phyloP scores from a whole-genome alignment of 2,888 invertebrate genomes.

The Leptinotarsa haldemani region DNA sequence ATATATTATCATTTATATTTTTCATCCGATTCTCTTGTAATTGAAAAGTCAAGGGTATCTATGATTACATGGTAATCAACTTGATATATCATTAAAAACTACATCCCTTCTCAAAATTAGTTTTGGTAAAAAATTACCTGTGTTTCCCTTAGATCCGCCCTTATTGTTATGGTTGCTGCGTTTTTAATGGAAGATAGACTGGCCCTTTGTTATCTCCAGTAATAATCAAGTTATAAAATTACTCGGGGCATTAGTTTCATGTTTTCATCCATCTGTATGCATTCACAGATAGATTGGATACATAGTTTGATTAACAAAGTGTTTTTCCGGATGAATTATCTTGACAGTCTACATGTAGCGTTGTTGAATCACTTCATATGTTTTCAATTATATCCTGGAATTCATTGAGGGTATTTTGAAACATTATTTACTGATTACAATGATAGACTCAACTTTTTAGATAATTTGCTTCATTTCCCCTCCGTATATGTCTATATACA shows the following conservation, averaged over 20 bases:
- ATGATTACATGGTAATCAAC: conserved; percentile 10
- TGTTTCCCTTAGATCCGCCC: conserved; percentile 12
- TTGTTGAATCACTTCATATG: too few relatives aligned
- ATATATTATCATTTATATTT: conserved; percentile 1
- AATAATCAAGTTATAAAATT: background rate
- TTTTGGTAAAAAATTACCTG: conserved; percentile 17
- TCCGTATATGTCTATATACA: too few relatives aligned
- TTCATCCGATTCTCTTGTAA: background rate
- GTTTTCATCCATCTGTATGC: background rate
- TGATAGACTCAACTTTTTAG: too few relatives aligned
- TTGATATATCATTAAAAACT: conserved; percentile 3
- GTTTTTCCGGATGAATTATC: too few relatives aligned
- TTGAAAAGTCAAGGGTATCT: conserved; percentile 9
- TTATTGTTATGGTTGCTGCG: conserved; percentile 10
- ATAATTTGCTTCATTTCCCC: too few relatives aligned
- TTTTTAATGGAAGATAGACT: conserved; percentile 1
- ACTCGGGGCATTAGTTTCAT: background rate
- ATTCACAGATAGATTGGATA: conserved; percentile 10
- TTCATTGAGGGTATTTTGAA: too few relatives aligned
- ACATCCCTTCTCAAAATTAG: conserved; percentile 2
- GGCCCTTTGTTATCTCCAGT: background rate
- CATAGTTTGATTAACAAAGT: too few relatives aligned
- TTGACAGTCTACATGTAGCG: too few relatives aligned
- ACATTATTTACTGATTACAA: too few relatives aligned
- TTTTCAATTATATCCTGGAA: too few relatives aligned